These are phyloP conservation scores for Conistra vaccinii DNA, from an alignment of 2,888 invertebrate species.

Conservation along the genomic window DNA sequence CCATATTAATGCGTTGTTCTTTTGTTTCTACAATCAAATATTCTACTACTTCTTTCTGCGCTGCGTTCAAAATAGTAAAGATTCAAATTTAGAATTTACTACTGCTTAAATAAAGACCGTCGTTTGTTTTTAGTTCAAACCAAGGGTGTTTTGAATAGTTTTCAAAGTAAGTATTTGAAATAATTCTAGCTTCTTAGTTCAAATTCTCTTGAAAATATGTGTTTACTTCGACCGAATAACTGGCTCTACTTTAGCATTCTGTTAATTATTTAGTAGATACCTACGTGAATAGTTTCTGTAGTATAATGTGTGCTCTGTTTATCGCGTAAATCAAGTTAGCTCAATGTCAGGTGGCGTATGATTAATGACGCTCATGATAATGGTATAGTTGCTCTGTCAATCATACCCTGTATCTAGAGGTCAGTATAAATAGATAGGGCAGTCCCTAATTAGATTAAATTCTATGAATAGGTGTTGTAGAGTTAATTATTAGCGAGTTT, in stretches of 20 bases:
- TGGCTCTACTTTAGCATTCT: neutral
- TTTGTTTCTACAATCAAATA: neutral
- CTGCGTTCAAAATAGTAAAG: neutral
- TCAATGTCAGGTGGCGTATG: slow-evolving; percentile 62
- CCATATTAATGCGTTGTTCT: neutral
- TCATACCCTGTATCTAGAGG: slow-evolving; percentile 18
- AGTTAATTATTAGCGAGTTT: neutral
- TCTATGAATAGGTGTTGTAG: slow-evolving; percentile 36
- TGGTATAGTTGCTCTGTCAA: slow-evolving; percentile 48
- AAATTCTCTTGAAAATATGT: neutral
- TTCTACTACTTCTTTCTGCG: neutral
- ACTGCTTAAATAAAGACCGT: neutral
- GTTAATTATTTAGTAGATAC: slow-evolving; percentile 20
- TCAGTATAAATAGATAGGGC: slow-evolving; percentile 5
- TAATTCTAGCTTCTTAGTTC: neutral
- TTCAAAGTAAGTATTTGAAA: neutral
- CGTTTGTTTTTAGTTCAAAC: slow-evolving; percentile 8
- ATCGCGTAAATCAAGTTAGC: slow-evolving; percentile 64
- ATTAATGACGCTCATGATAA: slow-evolving; percentile 58
- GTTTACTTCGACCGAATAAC: neutral
- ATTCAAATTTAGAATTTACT: slow-evolving; percentile 6
- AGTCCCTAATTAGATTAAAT: slow-evolving; percentile 7
- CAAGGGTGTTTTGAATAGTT: neutral
- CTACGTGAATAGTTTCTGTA: slow-evolving; percentile 9
- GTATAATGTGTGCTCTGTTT: slow-evolving; percentile 14